These are phyloP conservation scores for Ailuropoda melanoleuca DNA, from an alignment of 2,113 vertebrate genomes.

Conservation along the genomic window DNA sequence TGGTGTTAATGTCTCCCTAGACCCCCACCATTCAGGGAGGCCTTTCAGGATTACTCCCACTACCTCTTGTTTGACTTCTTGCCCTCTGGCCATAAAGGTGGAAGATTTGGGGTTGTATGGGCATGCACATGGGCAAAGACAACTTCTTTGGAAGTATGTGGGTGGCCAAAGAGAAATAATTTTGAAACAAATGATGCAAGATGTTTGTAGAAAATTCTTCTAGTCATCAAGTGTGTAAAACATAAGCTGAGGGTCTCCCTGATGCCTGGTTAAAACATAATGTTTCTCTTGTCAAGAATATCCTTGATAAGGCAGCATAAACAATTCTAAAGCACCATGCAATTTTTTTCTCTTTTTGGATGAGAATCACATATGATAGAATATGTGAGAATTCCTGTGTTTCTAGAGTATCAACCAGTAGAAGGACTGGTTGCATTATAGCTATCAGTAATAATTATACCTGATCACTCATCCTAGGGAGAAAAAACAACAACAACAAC, in stretches of 20 bases:
- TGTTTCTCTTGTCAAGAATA: neutral
- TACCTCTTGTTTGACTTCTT: neutral
- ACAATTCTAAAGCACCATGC: neutral
- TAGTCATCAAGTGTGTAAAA: neutral
- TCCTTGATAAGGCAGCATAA: neutral
- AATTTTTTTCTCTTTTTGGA: neutral
- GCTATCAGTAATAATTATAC: neutral
- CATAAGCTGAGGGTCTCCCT: neutral
- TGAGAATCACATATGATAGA: neutral
- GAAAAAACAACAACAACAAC: too few relatives aligned
- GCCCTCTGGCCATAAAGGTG: neutral
- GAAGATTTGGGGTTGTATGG: neutral
- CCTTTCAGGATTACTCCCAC: neutral
- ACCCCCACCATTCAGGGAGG: too few relatives aligned
- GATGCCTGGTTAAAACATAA: neutral
- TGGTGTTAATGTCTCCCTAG: neutral
- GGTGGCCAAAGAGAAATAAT: neutral
- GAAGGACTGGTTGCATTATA: neutral
- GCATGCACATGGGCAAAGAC: neutral
- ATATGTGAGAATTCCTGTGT: neutral
- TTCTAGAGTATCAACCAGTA: neutral
- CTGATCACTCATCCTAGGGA: neutral
- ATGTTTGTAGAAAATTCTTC: neutral
- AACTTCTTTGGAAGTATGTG: too few relatives aligned
- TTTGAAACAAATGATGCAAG: neutral